These are phyloP conservation scores for Ceratina calcarata DNA, from an alignment of 1,140 invertebrate species.

Conservation along the genomic window DNA sequence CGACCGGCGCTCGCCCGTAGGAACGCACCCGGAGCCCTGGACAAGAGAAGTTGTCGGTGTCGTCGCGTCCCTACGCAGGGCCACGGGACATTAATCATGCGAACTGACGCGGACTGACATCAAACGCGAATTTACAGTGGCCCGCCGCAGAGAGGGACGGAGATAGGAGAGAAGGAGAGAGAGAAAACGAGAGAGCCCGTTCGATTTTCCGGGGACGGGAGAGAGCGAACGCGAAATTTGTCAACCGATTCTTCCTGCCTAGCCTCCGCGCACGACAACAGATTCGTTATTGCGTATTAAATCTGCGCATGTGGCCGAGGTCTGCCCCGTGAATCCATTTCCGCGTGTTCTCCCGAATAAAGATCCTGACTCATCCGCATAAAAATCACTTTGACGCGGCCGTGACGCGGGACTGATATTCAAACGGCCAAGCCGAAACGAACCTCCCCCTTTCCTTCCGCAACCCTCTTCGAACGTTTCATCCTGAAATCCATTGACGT, in stretches of 20 bases:
- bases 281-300: conserved; percentile 49
- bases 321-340: conserved; percentile 21
- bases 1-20: not conserved
- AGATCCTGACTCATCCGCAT: conserved; percentile 19
- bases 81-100: conserved; percentile 73
- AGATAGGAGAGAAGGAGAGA: no score
- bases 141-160: conserved; percentile 41
- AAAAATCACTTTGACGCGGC: conserved; percentile 19
- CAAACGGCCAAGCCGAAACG: not conserved
- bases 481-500: not conserved
- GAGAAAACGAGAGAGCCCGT: not conserved
- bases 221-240: conserved; percentile 54
- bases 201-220: conserved; percentile 58
- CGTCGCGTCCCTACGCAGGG: conserved; percentile 58
- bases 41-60: conserved; percentile 47
- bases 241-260: conserved; percentile 60
- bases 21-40: conserved; percentile 5
- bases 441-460: not conserved
- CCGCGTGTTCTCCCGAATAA: not conserved
- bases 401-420: conserved; percentile 3
- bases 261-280: conserved; percentile 13
- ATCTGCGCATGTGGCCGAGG: conserved; percentile 7
- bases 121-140: conserved; percentile 73
- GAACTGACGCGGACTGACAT: conserved; percentile 72
- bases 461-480: not conserved